Percentiles rank a stretch among this genome's conserved stretches.
Conservation (phyloP, 2,888 invertebrate genomes). For the Anthophora plumipes region DNA sequence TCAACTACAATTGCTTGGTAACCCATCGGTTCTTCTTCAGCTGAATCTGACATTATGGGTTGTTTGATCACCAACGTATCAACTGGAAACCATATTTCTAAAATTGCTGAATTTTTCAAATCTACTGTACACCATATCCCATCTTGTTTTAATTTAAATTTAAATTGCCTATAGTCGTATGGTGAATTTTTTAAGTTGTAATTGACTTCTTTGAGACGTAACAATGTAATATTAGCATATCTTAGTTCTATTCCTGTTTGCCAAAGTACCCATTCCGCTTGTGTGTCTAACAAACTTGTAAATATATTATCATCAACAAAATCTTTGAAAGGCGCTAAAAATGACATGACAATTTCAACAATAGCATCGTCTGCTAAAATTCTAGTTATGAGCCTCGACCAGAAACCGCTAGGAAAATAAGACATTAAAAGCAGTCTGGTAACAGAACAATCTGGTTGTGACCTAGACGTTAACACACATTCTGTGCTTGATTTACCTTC, state of each 20-base stretch:
- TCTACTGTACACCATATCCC: conserved; percentile 95
- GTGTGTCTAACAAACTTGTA: conserved; percentile 88
- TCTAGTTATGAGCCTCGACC: conserved; percentile 97
- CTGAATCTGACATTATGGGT: conserved; percentile 80
- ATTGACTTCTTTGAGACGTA: conserved; percentile 93
- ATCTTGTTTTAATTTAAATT: conserved; percentile 92
- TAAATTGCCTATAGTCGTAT: conserved; percentile 86
- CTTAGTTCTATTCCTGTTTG: conserved; percentile 95
- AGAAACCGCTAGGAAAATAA: conserved; percentile 99
- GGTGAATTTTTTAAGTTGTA: conserved; percentile 86
- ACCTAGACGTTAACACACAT: conserved; percentile 84
- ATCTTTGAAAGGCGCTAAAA: conserved; percentile 91
- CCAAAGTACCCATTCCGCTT: conserved; percentile 97
- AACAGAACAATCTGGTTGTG: conserved; percentile 87
- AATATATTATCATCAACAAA: conserved; percentile 88
- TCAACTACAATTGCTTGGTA: conserved; percentile 90
- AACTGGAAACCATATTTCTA: conserved; percentile 94
- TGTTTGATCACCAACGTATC: conserved; percentile 87
- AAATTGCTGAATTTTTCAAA: conserved; percentile 91
- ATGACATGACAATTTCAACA: conserved; percentile 90
- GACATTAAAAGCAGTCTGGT: conserved; percentile 95
- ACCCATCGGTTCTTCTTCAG: conserved; percentile 86
- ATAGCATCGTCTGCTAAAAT: conserved; percentile 95
- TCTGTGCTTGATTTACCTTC: conserved; percentile 79
- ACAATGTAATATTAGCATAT: conserved; percentile 92